Conservation (phyloP, 2,113 vertebrate species). For the Protomyctophum bolini region DNA sequence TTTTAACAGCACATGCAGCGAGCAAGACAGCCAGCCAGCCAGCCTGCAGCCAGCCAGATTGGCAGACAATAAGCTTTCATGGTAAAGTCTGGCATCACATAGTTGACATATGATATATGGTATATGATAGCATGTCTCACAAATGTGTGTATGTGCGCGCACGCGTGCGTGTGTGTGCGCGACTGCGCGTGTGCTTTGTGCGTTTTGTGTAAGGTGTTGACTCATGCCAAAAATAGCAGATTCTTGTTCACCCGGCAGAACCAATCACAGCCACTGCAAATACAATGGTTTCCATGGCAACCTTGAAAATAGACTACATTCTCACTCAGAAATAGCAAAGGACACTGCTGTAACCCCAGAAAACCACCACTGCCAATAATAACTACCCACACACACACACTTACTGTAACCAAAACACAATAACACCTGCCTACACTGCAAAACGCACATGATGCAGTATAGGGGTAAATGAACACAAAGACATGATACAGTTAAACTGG, state of each 20-base stretch:
- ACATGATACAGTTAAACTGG: not conserved
- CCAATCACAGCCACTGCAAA: constrained; percentile 80
- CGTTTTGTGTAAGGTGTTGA: constrained; percentile 75
- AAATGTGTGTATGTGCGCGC: constrained; percentile 7
- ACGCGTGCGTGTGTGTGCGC: not conserved
- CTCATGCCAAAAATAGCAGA: constrained; percentile 83
- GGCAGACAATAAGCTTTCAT: constrained; percentile 50
- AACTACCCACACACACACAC: constrained; percentile 52
- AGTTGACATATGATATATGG: constrained; percentile 1
- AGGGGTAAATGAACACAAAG: constrained; percentile 22
- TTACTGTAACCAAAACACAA: constrained; percentile 56
- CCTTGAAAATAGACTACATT: constrained; percentile 81
- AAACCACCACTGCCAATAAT: constrained; percentile 64
- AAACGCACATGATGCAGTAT: constrained; percentile 34
- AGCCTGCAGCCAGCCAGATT: too few species aligned
- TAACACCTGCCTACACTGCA: constrained; percentile 56
- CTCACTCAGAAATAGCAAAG: constrained; percentile 75
- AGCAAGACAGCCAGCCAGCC: too few species aligned
- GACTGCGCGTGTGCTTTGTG: not conserved
- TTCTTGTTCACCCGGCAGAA: constrained; percentile 77
- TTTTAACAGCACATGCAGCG: too few species aligned
- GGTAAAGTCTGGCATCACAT: constrained; percentile 44
- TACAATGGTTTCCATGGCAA: constrained; percentile 86
- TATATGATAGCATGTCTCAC: not conserved
- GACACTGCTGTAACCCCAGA: constrained; percentile 64